Conservation (phyloP, 2,113 vertebrate genomes). For the Paracanthobrama guichenoti region DNA sequence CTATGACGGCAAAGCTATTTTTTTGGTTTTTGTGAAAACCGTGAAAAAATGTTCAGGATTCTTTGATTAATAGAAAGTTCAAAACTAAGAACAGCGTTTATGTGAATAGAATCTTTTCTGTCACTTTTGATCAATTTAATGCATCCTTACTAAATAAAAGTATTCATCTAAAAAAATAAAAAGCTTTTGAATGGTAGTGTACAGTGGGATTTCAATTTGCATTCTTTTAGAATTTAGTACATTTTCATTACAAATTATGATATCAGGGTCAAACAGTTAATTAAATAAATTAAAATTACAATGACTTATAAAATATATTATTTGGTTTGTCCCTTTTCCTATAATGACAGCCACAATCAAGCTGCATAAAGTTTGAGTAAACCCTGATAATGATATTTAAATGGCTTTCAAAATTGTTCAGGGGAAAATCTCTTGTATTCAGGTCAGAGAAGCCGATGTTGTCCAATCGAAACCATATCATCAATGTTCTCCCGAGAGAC, state of each 20-base stretch:
- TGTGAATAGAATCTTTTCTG: neutral
- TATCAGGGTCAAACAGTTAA: neutral
- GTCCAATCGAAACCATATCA: neutral
- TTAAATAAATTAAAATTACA: neutral
- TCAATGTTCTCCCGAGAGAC: neutral
- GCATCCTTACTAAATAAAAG: neutral
- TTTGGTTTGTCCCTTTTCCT: neutral
- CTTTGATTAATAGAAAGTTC: neutral
- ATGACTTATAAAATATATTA: neutral
- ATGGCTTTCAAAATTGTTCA: neutral
- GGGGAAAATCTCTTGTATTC: neutral
- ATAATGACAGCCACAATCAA: neutral
- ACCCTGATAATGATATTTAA: neutral
- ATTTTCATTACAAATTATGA: neutral
- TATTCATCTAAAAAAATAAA: neutral
- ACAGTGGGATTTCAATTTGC: neutral
- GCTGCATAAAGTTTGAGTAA: neutral
- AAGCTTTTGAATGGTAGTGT: neutral
- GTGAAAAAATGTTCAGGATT: neutral
- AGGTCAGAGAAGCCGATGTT: neutral
- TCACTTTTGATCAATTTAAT: neutral
- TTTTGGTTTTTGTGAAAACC: neutral
- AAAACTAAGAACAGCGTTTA: neutral
- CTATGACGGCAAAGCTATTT: no score
- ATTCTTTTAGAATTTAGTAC: slow-evolving; percentile 7